Percentiles rank a stretch among this genome's conserved stretches.
Conservation (phyloP, 2,113 vertebrate genomes). For the Eurypyga helias region DNA sequence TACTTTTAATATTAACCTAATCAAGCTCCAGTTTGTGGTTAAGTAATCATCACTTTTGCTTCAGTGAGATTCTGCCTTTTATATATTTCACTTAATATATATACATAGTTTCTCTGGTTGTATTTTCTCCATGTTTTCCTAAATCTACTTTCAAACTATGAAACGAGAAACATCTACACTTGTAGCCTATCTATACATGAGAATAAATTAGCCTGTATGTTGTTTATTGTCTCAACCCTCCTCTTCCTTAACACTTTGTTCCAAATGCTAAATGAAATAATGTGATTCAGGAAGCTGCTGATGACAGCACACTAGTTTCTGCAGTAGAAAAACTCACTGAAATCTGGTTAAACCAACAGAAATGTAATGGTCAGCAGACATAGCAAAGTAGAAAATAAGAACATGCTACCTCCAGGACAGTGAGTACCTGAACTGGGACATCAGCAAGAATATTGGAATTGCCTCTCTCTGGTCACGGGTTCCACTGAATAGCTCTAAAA, state of each 20-base stretch:
- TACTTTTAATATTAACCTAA: slow-evolving; percentile 59
- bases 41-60: slow-evolving; percentile 40
- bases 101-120: neutral
- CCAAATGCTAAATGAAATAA: neutral
- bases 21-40: slow-evolving; percentile 28
- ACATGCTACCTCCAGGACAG: neutral
- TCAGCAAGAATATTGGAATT: neutral
- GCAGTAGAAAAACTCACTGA: neutral
- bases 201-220: neutral
- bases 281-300: neutral
- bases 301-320: neutral
- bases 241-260: neutral
- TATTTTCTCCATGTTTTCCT: neutral
- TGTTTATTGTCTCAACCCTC: neutral
- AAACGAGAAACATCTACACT: neutral
- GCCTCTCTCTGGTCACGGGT: no score
- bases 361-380: neutral
- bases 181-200: neutral
- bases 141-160: neutral
- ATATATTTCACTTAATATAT: neutral
- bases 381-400: neutral
- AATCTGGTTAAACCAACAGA: neutral
- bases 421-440: neutral
- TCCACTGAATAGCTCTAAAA: neutral
- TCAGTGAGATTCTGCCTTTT: neutral